A percentile compares a stretch with the other conserved stretches of the same genome.
Evolutionary conservation across 2,113 vertebrate genomes (phyloP).

Genomic region (Centropristis striata): DNA sequence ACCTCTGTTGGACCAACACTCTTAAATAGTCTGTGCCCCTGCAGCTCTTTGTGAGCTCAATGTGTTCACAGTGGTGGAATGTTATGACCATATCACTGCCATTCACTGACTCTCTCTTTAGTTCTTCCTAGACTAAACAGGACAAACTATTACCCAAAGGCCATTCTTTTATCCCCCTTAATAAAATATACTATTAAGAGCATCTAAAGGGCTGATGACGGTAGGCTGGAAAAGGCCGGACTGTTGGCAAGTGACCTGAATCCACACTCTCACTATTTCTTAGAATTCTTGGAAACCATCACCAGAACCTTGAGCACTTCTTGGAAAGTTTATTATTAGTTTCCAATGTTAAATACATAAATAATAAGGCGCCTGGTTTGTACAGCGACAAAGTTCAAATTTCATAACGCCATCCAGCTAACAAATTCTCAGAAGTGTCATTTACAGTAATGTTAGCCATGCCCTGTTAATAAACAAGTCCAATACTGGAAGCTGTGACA

Average conservation of each 20-base stretch:
- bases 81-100: constrained; percentile 42
- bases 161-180: not conserved
- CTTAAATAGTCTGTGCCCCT: constrained; percentile 17
- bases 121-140: not conserved
- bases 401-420: not conserved
- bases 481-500: not conserved
- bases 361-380: constrained; percentile 5
- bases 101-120: constrained; percentile 38
- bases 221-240: not conserved
- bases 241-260: constrained; percentile 5
- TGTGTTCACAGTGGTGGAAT: constrained; percentile 66
- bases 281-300: constrained; percentile 19
- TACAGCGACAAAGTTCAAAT: constrained; percentile 1
- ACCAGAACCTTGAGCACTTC: not conserved
- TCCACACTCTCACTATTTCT: not conserved
- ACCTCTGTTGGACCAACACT: constrained; percentile 20
- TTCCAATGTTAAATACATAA: not conserved
- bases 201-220: not conserved
- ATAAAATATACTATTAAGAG: not conserved
- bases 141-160: not conserved
- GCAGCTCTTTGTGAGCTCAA: constrained; percentile 54
- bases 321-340: constrained; percentile 16
- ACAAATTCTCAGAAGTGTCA: not conserved
- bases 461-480: not conserved
- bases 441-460: not conserved